phyloP scores from a whole-genome alignment of 2,113 vertebrate genomes.

The Lepus europaeus region DNA sequence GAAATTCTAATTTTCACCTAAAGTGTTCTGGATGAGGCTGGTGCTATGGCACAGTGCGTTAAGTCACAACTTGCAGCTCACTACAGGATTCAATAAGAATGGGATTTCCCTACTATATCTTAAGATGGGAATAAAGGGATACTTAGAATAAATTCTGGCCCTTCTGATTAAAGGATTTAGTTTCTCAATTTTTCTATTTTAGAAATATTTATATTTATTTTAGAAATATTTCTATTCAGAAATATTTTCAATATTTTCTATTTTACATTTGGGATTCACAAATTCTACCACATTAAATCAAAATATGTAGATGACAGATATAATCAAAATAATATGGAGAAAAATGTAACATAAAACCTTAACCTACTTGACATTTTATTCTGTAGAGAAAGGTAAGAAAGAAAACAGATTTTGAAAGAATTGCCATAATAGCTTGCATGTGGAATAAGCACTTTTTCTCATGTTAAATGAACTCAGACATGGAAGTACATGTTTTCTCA shows the following conservation, averaged over 20 bases:
- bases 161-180: neutral
- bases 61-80: too few species aligned
- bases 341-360: constrained; percentile 21
- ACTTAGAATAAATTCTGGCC: neutral
- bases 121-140: neutral
- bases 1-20: neutral
- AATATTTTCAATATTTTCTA: neutral
- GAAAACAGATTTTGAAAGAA: neutral
- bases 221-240: too few species aligned
- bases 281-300: neutral
- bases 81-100: neutral
- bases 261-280: constrained; percentile 6
- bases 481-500: too few species aligned
- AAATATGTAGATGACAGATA: neutral
- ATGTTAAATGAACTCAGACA: too few species aligned
- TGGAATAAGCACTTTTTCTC: too few species aligned
- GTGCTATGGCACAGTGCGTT: too few species aligned
- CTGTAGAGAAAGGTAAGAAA: neutral
- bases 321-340: constrained; percentile 27
- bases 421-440: neutral
- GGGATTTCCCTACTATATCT: neutral
- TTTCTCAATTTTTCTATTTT: too few species aligned
- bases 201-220: too few species aligned
- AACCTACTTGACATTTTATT: neutral
- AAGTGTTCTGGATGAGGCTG: neutral